Conservation (phyloP, 1,140 invertebrate species). For the Coelopa frigida region DNA sequence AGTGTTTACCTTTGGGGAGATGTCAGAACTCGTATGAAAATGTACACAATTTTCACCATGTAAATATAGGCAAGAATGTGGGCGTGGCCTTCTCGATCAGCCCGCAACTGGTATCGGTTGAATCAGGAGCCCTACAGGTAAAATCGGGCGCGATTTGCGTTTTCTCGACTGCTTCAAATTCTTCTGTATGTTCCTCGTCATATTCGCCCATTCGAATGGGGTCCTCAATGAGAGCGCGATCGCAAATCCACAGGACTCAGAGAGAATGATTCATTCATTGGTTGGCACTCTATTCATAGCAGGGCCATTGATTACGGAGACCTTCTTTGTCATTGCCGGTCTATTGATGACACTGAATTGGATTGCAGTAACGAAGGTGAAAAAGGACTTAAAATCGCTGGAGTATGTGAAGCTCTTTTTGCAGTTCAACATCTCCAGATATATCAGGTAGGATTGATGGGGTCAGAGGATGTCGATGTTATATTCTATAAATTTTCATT, state of each 20-base stretch:
- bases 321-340: slow-evolving; percentile 51
- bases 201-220: slow-evolving; percentile 39
- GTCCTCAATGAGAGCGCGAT: slow-evolving; percentile 35
- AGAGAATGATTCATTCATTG: slow-evolving; percentile 28
- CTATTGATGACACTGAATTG: slow-evolving; percentile 50
- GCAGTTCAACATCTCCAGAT: slow-evolving; percentile 46
- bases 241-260: slow-evolving; percentile 36
- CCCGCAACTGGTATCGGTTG: slow-evolving; percentile 40
- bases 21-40: neutral
- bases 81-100: slow-evolving; percentile 33
- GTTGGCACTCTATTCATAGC: slow-evolving; percentile 44
- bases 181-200: slow-evolving; percentile 40
- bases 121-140: slow-evolving; percentile 31
- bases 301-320: slow-evolving; percentile 48
- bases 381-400: slow-evolving; percentile 13
- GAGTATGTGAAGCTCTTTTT: slow-evolving; percentile 27
- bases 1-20: neutral
- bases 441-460: slow-evolving; percentile 42
- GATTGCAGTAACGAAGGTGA: slow-evolving; percentile 29
- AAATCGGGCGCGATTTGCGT: slow-evolving; percentile 33
- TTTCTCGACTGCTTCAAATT: slow-evolving; percentile 42
- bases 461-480: too few relatives aligned
- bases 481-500: neutral
- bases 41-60: neutral
- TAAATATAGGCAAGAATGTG: slow-evolving; percentile 15